A percentile compares a stretch with the other conserved stretches of the same genome.
Conservation (phyloP, 2,888 invertebrate species). For the Flexamia atlantica region DNA sequence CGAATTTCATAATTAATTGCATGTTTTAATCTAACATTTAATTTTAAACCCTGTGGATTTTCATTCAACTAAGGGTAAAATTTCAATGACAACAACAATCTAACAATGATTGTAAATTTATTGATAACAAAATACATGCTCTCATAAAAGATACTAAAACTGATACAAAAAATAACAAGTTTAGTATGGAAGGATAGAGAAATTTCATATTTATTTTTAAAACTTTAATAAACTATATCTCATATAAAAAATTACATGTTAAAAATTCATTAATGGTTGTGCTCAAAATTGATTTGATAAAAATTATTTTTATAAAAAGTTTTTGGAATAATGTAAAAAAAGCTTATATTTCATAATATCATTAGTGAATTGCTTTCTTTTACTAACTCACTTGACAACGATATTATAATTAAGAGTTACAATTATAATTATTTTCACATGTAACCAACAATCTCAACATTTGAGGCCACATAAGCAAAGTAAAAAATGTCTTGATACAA, state of each 20-base stretch:
- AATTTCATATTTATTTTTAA: background rate
- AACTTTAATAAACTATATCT: slow-evolving; percentile 7
- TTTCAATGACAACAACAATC: background rate
- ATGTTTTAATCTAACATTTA: no score
- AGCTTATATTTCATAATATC: background rate
- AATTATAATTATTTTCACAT: background rate
- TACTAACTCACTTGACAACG: background rate
- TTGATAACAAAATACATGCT: slow-evolving; percentile 51
- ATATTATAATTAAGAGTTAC: background rate
- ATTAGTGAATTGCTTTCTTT: background rate
- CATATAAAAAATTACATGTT: background rate
- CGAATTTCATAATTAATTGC: no score
- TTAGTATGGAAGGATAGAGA: background rate
- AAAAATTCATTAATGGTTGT: background rate
- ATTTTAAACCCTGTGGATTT: no score
- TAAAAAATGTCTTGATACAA: background rate
- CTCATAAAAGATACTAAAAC: slow-evolving; percentile 33
- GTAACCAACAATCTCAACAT: background rate
- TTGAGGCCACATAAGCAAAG: slow-evolving; percentile 10
- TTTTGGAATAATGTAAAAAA: background rate
- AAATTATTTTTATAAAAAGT: no score
- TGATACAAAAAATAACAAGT: slow-evolving; percentile 40
- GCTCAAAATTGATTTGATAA: no score
- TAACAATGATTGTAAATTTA: slow-evolving; percentile 43
- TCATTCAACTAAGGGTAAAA: no score